Evolutionary conservation across 1,140 invertebrate species (phyloP), one percentile per base, ranked within the genome.

Genomic region (Pseudomyrmex sp.): DNA sequence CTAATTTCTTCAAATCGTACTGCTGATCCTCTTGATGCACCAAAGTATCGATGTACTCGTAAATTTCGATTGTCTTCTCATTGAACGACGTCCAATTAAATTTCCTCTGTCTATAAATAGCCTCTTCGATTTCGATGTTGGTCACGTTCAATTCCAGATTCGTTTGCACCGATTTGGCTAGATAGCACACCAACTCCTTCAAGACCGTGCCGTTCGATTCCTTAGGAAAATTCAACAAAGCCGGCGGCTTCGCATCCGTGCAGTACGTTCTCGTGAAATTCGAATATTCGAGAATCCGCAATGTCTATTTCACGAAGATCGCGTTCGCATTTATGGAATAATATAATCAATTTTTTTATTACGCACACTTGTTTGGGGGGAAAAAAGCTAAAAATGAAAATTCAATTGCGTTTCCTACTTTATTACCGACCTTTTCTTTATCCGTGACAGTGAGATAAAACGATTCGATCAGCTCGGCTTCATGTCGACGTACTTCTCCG

Each of bases 81-180:
- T 94, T 93, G 68, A 94, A 93, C 0, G 50, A 48, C 0, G 92
- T 93, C 92, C 92, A 93, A 70, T 93, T 92, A 76, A 92, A 94
- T 13, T 73, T 77, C 46, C 77, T 58, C 12, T 66, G 44, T 12
- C 10, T 65, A 10, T 48, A 15, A 0, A 15, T 35, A 0, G 66
- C 54, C 2, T 88, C 77, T 50, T 85, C 73, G n/a, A 72, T 44
- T 63, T 90, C 69, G 8, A 90, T 68, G 7, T 44, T 7, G 26
- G 87, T 91, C 20, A 90, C 54, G 59, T 93, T 92, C 2, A 92
- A 79, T 20, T 92, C 85, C 1, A 93, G 74, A 65, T 90, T 75
- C 1, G 68, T 89, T 76, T 93, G 86, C n/a, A 92, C 90, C 0
- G 73, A 82, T 54, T 54, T 86, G 26, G 91, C 73, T 15, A 93